Evolutionary conservation across 2,797 vertebrate genomes (phyloP).

Genomic region (Danionella dracula): DNA sequence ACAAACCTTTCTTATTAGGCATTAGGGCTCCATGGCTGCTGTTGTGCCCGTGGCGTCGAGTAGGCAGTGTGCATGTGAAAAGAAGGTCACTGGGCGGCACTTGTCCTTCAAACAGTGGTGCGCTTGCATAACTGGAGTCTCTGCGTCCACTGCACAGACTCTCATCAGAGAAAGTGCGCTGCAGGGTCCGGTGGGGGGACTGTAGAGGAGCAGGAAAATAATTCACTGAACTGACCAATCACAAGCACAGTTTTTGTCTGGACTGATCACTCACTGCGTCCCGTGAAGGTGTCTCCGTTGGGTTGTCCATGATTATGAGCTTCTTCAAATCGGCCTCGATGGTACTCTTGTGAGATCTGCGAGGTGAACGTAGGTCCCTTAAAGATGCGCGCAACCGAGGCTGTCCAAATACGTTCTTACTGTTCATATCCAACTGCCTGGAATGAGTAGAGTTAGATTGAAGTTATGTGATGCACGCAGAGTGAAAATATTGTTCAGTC

Average conservation of each 20-base stretch:
- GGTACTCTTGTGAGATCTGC: slow-evolving; percentile 84
- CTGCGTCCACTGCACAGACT: slow-evolving; percentile 86
- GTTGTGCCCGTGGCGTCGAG: slow-evolving; percentile 70
- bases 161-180: slow-evolving; percentile 88
- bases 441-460: slow-evolving; percentile 11
- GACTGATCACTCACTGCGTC: slow-evolving; percentile 57
- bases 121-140: slow-evolving; percentile 72
- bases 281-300: slow-evolving; percentile 63
- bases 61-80: slow-evolving; percentile 83
- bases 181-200: slow-evolving; percentile 80
- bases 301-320: slow-evolving; percentile 89
- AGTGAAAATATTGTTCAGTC: background rate
- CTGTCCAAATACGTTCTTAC: slow-evolving; percentile 90
- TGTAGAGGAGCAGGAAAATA: slow-evolving; percentile 37
- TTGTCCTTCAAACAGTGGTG: slow-evolving; percentile 63
- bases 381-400: slow-evolving; percentile 84
- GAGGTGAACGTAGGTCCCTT: slow-evolving; percentile 85
- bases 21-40: slow-evolving; percentile 47
- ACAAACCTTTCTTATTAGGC: slow-evolving; percentile 77
- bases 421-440: slow-evolving; percentile 81
- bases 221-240: background rate
- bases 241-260: background rate
- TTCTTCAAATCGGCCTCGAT: slow-evolving; percentile 91
- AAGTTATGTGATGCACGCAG: background rate
- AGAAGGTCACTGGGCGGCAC: slow-evolving; percentile 69